phyloP scores from a whole-genome alignment of 2,113 vertebrate species.

The Sinocyclocheilus anophthalmus region DNA sequence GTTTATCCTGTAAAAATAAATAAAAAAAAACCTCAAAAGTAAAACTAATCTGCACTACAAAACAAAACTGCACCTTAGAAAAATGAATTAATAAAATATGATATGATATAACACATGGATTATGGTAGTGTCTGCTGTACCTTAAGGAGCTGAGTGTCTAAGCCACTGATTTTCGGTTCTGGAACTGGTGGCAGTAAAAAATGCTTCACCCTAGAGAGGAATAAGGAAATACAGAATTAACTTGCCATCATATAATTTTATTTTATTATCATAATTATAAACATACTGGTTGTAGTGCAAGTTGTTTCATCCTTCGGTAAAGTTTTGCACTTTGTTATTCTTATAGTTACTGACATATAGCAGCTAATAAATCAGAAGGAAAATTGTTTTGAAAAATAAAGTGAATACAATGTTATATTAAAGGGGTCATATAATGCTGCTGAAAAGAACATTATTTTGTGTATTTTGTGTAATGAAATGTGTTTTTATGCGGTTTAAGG shows the following conservation, averaged over 20 bases:
- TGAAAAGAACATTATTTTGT: no score
- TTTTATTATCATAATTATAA: background rate
- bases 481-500: no score
- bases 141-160: slow-evolving; percentile 85
- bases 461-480: no score
- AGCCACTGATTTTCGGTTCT: slow-evolving; percentile 89
- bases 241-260: background rate
- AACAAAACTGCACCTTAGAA: background rate
- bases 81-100: background rate
- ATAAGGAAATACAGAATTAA: slow-evolving; percentile 34
- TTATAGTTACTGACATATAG: background rate
- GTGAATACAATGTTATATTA: background rate
- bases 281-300: background rate
- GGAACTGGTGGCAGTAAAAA: slow-evolving; percentile 89
- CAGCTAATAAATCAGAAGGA: background rate
- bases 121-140: slow-evolving; percentile 67
- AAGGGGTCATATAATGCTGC: no score
- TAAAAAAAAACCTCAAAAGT: background rate
- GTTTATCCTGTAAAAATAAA: background rate
- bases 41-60: background rate
- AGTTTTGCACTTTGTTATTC: background rate
- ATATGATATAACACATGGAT: background rate
- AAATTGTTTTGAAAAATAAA: background rate
- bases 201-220: slow-evolving; percentile 77
- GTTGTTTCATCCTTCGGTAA: background rate